Evolutionary conservation across 2,113 vertebrate species (phyloP).

Genomic region (Carassius carassius): DNA sequence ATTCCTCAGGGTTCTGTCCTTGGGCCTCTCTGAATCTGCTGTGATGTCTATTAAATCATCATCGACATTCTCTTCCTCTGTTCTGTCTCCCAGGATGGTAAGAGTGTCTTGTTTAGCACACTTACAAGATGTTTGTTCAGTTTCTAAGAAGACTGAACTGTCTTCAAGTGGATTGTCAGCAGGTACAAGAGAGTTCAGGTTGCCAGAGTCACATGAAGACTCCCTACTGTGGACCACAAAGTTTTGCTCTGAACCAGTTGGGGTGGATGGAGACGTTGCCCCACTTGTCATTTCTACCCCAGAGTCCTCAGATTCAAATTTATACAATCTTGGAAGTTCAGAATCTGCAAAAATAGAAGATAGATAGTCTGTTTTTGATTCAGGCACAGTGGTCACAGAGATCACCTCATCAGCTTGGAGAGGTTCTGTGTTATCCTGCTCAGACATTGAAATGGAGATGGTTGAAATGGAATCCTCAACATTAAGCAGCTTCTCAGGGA

Average conservation of each 20-base stretch:
- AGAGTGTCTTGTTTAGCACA: conserved; percentile 19
- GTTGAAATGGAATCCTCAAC: conserved; percentile 62
- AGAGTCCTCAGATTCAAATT: conserved; percentile 87
- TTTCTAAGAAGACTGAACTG: conserved; percentile 62
- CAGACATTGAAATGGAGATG: conserved; percentile 57
- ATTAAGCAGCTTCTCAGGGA: conserved; percentile 64
- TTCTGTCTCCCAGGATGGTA: conserved; percentile 41
- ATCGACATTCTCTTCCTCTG: conserved; percentile 41
- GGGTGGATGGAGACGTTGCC: conserved; percentile 83
- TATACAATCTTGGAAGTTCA: conserved; percentile 76
- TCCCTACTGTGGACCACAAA: conserved; percentile 85
- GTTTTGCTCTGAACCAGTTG: conserved; percentile 81
- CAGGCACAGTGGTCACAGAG: conserved; percentile 36
- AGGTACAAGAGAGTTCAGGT: conserved; percentile 68
- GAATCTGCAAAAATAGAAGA: conserved; percentile 67
- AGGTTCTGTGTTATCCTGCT: conserved; percentile 58
- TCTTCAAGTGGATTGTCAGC: conserved; percentile 64
- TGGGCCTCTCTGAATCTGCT: conserved; percentile 36
- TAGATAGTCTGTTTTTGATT: conserved; percentile 62
- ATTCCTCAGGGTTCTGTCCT: conserved; percentile 44
- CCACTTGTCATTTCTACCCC: conserved; percentile 85
- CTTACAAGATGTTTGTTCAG: conserved; percentile 40
- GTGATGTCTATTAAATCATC: conserved; percentile 37
- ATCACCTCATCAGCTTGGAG: conserved; percentile 51
- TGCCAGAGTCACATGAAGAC: conserved; percentile 81